Conservation (phyloP, 2,888 invertebrate species). For the Mechanitis messenoides region DNA sequence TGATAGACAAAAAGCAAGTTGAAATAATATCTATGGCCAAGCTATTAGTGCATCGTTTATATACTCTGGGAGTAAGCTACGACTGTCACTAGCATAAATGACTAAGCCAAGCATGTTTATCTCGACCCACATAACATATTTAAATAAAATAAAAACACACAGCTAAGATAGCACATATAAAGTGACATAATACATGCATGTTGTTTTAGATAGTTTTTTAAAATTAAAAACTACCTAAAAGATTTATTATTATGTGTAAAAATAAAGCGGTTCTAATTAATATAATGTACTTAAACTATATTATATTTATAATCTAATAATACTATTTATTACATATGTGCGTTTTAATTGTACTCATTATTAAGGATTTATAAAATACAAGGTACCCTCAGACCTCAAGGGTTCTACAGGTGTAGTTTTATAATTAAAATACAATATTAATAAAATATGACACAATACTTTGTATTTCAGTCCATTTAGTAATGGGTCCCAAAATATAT, state of each 20-base stretch:
- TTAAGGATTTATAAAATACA: slow-evolving; percentile 9
- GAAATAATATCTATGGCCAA: slow-evolving; percentile 17
- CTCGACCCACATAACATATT: slow-evolving; percentile 28
- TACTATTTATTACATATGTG: slow-evolving; percentile 22
- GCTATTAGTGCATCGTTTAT: slow-evolving; percentile 10
- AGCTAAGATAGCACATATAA: slow-evolving; percentile 24
- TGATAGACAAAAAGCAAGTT: slow-evolving; percentile 34
- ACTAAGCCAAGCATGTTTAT: slow-evolving; percentile 33
- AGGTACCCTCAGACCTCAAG: neutral
- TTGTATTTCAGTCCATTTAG: neutral
- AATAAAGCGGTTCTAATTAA: neutral
- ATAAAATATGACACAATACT: slow-evolving; percentile 18
- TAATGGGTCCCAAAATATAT: slow-evolving; percentile 7
- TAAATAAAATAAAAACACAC: slow-evolving; percentile 16
- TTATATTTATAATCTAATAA: neutral
- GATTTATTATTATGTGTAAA: too few species aligned
- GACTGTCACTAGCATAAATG: slow-evolving; percentile 17
- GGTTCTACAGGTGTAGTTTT: neutral
- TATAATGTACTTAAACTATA: neutral
- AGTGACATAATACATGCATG: slow-evolving; percentile 25
- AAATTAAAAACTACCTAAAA: too few species aligned
- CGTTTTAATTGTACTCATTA: slow-evolving; percentile 22
- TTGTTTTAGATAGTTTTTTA: slow-evolving; percentile 27
- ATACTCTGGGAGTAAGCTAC: slow-evolving; percentile 16
- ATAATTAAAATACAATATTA: slow-evolving; percentile 10